Evolutionary conservation across 2,797 vertebrate genomes (phyloP).

Genomic region (Peromyscus melanophrys): DNA sequence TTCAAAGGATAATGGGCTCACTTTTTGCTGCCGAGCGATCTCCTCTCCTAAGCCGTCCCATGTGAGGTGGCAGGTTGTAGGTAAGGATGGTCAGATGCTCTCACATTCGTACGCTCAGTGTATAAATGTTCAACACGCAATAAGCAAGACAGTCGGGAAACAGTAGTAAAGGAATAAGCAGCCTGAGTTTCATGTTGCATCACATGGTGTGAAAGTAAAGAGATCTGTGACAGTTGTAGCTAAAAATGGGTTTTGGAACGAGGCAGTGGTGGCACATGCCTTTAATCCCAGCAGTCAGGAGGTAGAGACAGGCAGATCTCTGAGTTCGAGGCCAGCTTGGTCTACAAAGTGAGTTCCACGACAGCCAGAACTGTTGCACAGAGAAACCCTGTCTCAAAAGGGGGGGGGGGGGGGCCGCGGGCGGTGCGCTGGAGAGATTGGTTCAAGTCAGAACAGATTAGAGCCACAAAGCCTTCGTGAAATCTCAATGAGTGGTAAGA

Average conservation of each 20-base stretch:
- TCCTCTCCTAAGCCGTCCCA: background rate
- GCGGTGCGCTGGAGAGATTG: background rate
- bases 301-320: background rate
- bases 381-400: background rate
- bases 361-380: background rate
- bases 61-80: slow-evolving; percentile 15
- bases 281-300: background rate
- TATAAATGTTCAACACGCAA: background rate
- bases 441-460: background rate
- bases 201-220: slow-evolving; percentile 31
- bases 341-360: background rate
- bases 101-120: background rate
- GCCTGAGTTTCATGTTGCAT: slow-evolving; percentile 26
- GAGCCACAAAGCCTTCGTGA: background rate
- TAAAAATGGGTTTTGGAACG: slow-evolving; percentile 2
- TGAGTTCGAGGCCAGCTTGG: background rate
- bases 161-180: background rate
- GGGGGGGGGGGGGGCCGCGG: too few species aligned
- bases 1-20: background rate
- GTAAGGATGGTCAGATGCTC: background rate
- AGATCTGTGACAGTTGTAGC: background rate
- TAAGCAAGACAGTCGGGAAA: slow-evolving; percentile 54
- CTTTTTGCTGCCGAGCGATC: background rate
- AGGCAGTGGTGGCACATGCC: background rate
- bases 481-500: slow-evolving; percentile 9